Percentiles rank a stretch among this genome's conserved stretches.
phyloP scores from a whole-genome alignment of 2,888 invertebrate species.

The Zygogramma bicolorata region DNA sequence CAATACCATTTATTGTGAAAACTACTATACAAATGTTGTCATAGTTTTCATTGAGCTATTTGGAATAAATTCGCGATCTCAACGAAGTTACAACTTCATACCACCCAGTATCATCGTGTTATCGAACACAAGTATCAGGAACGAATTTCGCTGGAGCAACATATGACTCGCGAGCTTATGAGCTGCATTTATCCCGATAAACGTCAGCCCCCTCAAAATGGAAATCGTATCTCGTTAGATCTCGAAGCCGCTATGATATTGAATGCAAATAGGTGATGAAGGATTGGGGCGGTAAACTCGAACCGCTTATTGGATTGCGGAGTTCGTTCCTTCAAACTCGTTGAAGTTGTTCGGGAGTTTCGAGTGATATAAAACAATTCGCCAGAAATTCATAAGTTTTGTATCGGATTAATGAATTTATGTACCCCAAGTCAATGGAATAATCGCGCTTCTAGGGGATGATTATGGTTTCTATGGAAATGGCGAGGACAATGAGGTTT shows the following conservation, averaged over 20 bases:
- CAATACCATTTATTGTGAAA: too few relatives aligned
- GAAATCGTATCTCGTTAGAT: neutral
- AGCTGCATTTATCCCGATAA: neutral
- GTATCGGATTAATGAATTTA: neutral
- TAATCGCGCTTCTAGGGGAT: neutral
- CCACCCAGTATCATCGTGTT: neutral
- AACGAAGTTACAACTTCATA: too few relatives aligned
- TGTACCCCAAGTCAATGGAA: neutral
- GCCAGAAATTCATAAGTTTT: neutral
- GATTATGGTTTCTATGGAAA: neutral
- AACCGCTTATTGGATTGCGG: neutral
- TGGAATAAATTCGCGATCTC: too few relatives aligned
- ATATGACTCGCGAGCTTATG: neutral
- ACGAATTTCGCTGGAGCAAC: neutral
- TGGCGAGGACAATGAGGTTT: neutral
- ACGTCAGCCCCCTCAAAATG: neutral
- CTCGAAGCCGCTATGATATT: neutral
- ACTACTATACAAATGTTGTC: too few relatives aligned
- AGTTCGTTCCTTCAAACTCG: neutral
- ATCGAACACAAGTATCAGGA: neutral
- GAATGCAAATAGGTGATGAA: constrained; percentile 12
- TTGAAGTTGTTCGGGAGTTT: neutral
- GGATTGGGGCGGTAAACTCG: neutral
- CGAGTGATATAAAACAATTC: neutral
- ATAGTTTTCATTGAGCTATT: too few relatives aligned